phyloP scores from a whole-genome alignment of 2,888 invertebrate species.

The Tipula unca region DNA sequence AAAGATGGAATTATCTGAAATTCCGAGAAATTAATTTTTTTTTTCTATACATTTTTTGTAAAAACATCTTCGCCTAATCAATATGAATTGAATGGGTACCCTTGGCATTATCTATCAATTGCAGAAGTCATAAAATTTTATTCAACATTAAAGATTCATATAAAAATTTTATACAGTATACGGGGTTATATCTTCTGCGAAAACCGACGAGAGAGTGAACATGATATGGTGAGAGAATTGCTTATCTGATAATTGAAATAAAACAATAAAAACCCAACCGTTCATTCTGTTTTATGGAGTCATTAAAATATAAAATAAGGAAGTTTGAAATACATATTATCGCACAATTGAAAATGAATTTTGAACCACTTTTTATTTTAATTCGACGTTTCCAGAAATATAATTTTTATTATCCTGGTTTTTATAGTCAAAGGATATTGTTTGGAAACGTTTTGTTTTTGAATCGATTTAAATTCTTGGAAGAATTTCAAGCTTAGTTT shows the following conservation, averaged over 20 bases:
- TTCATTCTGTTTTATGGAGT: neutral
- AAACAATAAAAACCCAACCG: neutral
- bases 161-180: neutral
- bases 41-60: neutral
- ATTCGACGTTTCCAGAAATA: neutral
- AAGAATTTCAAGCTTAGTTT: too few species aligned
- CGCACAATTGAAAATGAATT: neutral
- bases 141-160: neutral
- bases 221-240: neutral
- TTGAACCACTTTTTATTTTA: neutral
- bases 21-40: neutral
- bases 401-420: neutral
- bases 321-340: neutral
- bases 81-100: neutral
- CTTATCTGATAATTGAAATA: conserved; percentile 8
- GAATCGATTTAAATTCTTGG: too few species aligned
- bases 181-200: neutral
- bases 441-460: neutral
- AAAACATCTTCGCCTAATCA: neutral
- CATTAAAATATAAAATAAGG: neutral
- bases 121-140: neutral
- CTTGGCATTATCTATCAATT: neutral
- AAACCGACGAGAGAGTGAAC: neutral
- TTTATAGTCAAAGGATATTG: neutral
- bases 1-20: neutral